phyloP scores from a whole-genome alignment of 2,113 vertebrate genomes.

The Gasterosteus nipponicus region DNA sequence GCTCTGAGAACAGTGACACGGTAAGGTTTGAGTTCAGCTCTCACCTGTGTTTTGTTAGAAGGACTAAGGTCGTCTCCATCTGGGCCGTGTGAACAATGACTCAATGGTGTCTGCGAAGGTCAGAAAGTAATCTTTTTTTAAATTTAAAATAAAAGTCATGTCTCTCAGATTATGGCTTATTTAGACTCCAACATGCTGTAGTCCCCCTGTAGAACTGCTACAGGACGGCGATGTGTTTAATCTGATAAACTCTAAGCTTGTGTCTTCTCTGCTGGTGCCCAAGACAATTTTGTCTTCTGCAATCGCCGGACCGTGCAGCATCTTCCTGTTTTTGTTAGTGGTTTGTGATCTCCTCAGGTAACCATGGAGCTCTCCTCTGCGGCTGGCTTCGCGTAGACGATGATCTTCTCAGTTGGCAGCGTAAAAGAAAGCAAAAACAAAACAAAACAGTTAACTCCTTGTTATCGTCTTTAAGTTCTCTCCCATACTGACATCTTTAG shows the following conservation, averaged over 20 bases:
- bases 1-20: neutral
- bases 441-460: conserved; percentile 24
- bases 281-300: conserved; percentile 9
- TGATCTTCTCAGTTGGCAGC: conserved; percentile 35
- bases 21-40: conserved; percentile 23
- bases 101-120: conserved; percentile 37
- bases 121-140: conserved; percentile 24
- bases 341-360: conserved; percentile 29
- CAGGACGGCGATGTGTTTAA: conserved; percentile 1
- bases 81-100: conserved; percentile 16
- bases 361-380: conserved; percentile 16
- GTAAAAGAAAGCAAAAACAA: conserved; percentile 40
- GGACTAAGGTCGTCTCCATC: conserved; percentile 36
- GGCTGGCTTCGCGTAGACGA: conserved; percentile 18
- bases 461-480: conserved; percentile 23
- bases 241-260: neutral
- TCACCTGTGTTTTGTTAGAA: conserved; percentile 37
- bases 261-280: neutral
- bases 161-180: conserved; percentile 14
- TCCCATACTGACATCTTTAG: conserved; percentile 54
- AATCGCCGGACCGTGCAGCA: neutral
- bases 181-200: conserved; percentile 13
- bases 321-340: conserved; percentile 15
- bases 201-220: neutral
- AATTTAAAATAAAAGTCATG: conserved; percentile 28